phyloP scores from a whole-genome alignment of 2,888 invertebrate genomes.

The Agrochola circellaris region DNA sequence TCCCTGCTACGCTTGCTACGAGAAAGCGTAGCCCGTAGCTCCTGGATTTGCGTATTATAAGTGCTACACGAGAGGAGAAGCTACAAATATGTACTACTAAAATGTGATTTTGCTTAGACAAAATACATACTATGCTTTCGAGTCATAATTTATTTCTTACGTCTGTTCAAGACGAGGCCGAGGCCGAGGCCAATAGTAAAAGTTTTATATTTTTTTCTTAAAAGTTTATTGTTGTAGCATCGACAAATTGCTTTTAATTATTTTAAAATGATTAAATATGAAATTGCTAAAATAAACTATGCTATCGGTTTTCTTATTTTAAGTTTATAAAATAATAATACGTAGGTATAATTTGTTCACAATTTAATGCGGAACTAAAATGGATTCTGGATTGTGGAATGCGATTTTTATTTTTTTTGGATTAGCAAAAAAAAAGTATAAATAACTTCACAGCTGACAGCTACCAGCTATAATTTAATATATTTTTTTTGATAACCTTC shows the following conservation, averaged over 20 bases:
- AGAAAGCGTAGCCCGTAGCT: constrained; percentile 10
- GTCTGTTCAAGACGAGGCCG: background rate
- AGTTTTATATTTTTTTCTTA: background rate
- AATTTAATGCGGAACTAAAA: background rate
- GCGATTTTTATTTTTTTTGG: no score
- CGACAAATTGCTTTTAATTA: background rate
- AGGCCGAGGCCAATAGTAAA: background rate
- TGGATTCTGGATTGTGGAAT: background rate
- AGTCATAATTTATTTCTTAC: no score
- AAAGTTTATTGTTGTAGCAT: background rate
- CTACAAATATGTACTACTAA: background rate
- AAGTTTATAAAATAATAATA: background rate
- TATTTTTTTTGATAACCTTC: no score
- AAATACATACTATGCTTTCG: background rate
- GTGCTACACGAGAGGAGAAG: background rate
- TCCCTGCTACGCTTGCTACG: constrained; percentile 7
- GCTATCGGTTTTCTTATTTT: no score
- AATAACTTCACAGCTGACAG: no score
- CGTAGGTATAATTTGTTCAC: background rate
- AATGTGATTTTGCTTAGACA: background rate
- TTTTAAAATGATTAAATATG: no score
- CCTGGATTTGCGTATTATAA: constrained; percentile 13
- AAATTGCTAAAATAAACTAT: background rate
- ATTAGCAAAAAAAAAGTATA: no score
- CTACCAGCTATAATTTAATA: no score